A percentile compares a stretch with the other conserved stretches of the same genome.
These are phyloP conservation scores for Cossypha heuglini DNA, from an alignment of 2,797 vertebrate genomes.

Conservation along the genomic window DNA sequence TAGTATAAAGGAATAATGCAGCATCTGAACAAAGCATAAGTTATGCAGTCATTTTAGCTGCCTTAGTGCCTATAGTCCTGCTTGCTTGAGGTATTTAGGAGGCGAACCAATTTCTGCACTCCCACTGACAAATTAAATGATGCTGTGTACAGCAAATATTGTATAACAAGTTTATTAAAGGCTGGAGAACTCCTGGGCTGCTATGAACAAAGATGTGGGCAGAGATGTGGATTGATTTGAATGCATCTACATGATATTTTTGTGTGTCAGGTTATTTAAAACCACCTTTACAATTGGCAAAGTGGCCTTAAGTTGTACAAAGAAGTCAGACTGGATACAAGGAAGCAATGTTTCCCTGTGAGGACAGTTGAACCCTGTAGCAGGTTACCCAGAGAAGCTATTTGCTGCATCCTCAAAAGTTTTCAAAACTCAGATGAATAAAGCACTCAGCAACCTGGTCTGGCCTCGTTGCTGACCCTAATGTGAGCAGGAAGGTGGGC, in stretches of 20 bases:
- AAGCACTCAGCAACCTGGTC: background rate
- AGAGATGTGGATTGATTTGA: background rate
- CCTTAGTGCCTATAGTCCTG: background rate
- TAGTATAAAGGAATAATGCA: background rate
- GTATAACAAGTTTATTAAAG: slow-evolving; percentile 24
- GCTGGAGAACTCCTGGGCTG: background rate
- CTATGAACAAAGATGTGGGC: slow-evolving; percentile 6
- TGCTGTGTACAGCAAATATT: background rate
- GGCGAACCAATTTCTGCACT: background rate
- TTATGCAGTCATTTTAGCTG: background rate
- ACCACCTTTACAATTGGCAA: background rate
- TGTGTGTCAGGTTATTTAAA: background rate
- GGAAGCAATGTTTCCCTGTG: background rate
- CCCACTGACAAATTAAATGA: background rate
- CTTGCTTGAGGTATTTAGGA: background rate
- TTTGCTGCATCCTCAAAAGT: background rate
- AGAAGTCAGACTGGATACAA: background rate
- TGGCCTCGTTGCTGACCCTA: background rate
- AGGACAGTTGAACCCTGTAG: background rate
- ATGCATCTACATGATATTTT: background rate
- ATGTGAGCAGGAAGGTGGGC: background rate
- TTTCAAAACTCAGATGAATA: background rate
- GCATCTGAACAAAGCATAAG: background rate
- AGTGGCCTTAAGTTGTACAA: background rate
- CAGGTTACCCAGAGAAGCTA: background rate